phyloP scores from a whole-genome alignment of 2,888 invertebrate genomes.

The Perizoma affinitatum region DNA sequence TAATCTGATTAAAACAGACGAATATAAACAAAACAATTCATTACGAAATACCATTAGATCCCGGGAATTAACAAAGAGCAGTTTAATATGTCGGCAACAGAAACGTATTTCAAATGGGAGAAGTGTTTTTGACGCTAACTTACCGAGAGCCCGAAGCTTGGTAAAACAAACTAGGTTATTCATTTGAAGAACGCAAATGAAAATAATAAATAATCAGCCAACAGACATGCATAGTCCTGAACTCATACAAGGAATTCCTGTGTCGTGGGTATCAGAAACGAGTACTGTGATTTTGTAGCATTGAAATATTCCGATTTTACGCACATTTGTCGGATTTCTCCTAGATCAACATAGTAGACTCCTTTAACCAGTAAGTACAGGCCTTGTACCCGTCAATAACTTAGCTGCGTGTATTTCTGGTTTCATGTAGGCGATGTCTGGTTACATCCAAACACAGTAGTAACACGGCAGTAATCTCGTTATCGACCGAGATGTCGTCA shows the following conservation, averaged over 20 bases:
- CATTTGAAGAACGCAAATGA: neutral
- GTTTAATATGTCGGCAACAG: constrained; percentile 30
- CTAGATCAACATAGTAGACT: constrained; percentile 16
- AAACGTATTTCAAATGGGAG: constrained; percentile 27
- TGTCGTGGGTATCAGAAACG: too few species aligned
- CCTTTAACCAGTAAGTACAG: constrained; percentile 26
- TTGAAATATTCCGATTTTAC: constrained; percentile 6
- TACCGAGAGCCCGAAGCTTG: constrained; percentile 12
- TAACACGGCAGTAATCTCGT: constrained; percentile 49
- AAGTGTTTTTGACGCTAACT: constrained; percentile 27
- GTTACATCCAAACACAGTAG: constrained; percentile 28
- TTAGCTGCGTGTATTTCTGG: constrained; percentile 15
- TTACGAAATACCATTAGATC: constrained; percentile 36
- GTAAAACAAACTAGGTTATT: constrained; percentile 2
- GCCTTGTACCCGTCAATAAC: constrained; percentile 17
- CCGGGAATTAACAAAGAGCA: constrained; percentile 34
- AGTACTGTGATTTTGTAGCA: neutral
- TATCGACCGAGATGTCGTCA: constrained; percentile 53
- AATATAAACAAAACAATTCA: constrained; percentile 33
- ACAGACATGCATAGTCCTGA: too few species aligned
- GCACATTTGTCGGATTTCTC: constrained; percentile 6
- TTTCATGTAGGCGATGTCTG: constrained; percentile 26
- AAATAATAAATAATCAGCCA: too few species aligned
- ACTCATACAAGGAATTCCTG: too few species aligned
- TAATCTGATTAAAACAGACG: constrained; percentile 28